Evolutionary conservation across 2,888 invertebrate genomes (phyloP).

Genomic region (Desoria tigrina): DNA sequence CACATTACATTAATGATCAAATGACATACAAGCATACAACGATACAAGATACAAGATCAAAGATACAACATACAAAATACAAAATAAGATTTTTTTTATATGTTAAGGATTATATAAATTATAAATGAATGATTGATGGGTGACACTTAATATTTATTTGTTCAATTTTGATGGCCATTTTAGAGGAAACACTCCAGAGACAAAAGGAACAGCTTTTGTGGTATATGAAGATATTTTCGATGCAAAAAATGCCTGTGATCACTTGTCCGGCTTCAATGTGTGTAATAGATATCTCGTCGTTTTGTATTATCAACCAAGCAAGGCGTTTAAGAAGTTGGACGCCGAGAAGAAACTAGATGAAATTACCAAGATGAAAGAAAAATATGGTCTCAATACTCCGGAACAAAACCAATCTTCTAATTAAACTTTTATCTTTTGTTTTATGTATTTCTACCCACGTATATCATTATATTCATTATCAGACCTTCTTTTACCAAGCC

Average conservation of each 20-base stretch:
- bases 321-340: constrained; percentile 93
- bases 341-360: constrained; percentile 95
- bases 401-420: constrained; percentile 30
- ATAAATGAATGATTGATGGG: constrained; percentile 3
- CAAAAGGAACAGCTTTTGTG: constrained; percentile 97
- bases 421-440: too few species aligned
- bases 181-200: constrained; percentile 95
- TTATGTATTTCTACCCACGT: too few species aligned
- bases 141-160: constrained; percentile 9
- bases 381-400: constrained; percentile 73
- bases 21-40: too few species aligned
- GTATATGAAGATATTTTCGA: constrained; percentile 99
- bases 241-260: constrained; percentile 99
- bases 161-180: constrained; percentile 32
- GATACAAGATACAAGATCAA: too few species aligned
- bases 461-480: too few species aligned
- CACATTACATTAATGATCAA: background rate
- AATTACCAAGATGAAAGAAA: constrained; percentile 89
- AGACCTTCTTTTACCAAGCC: too few species aligned
- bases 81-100: background rate
- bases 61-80: too few species aligned
- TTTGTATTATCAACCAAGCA: constrained; percentile 93
- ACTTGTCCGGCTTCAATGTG: constrained; percentile 97
- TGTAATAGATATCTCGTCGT: constrained; percentile 99
- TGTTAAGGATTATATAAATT: too few species aligned